Evolutionary conservation across 1,140 invertebrate genomes (phyloP).

Genomic region (Holcopasites calliopsidis): DNA sequence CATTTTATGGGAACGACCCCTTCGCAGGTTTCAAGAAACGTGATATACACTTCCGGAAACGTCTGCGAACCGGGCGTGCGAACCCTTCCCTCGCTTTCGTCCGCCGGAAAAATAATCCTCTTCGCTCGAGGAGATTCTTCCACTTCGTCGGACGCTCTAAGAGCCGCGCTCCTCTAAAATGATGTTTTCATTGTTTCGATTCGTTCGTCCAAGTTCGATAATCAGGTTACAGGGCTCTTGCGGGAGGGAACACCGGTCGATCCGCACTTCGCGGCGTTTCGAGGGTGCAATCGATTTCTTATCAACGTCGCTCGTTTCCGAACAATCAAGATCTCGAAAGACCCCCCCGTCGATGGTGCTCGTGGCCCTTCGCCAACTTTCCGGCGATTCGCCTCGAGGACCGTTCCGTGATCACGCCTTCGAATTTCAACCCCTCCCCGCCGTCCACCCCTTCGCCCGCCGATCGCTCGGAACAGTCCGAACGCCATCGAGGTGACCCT

Average conservation of each 20-base stretch:
- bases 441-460: too few relatives aligned
- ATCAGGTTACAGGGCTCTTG: constrained; percentile 26
- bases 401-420: constrained; percentile 65
- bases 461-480: too few relatives aligned
- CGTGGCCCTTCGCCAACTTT: constrained; percentile 28
- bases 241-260: constrained; percentile 4
- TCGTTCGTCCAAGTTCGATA: neutral
- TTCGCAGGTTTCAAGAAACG: too few relatives aligned
- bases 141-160: too few relatives aligned
- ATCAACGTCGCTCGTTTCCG: constrained; percentile 31
- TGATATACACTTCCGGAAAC: too few relatives aligned
- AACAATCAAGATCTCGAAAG: constrained; percentile 31
- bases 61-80: too few relatives aligned
- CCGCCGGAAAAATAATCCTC: too few relatives aligned
- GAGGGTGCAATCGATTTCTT: constrained; percentile 31
- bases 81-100: too few relatives aligned
- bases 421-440: constrained; percentile 30
- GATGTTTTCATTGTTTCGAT: neutral
- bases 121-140: too few relatives aligned
- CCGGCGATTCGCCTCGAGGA: constrained; percentile 56
- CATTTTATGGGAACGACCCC: too few relatives aligned
- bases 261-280: neutral
- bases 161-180: neutral
- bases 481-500: too few relatives aligned
- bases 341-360: constrained; percentile 53